Evolutionary conservation across 2,113 vertebrate genomes (phyloP).

Genomic region (Rhynchomys soricoides): DNA sequence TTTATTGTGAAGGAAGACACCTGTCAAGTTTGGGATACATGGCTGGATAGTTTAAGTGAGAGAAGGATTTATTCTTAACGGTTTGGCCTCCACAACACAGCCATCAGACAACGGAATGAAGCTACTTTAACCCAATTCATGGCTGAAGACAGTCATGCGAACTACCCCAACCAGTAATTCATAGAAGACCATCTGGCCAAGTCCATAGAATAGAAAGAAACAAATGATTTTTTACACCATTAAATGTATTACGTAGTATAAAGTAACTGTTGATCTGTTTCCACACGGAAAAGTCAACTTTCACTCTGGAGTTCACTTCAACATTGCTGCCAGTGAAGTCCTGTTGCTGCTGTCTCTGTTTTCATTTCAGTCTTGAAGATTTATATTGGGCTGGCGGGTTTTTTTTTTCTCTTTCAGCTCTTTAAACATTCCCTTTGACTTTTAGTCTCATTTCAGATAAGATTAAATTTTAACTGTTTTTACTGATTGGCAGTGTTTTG

Average conservation of each 20-base stretch:
- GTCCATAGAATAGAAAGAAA: neutral
- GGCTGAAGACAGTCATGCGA: neutral
- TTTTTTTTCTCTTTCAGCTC: slow-evolving; percentile 1
- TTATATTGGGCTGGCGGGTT: neutral
- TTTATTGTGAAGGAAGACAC: neutral
- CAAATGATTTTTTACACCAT: neutral
- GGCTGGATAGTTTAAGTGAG: neutral
- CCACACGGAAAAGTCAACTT: neutral
- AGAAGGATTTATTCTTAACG: neutral
- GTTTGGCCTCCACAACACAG: neutral
- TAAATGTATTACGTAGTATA: neutral
- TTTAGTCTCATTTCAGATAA: neutral
- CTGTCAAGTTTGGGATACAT: neutral
- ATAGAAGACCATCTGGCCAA: neutral
- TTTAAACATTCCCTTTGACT: neutral
- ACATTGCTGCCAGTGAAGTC: neutral
- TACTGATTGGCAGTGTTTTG: neutral
- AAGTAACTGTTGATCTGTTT: neutral
- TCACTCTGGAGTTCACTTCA: neutral
- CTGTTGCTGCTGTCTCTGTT: neutral
- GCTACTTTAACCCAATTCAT: neutral
- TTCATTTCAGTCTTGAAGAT: neutral
- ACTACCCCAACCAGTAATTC: neutral
- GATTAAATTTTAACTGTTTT: neutral
- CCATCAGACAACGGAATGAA: neutral